Percentiles rank a stretch among this genome's conserved stretches.
These are phyloP conservation scores for Prosopocoilus inquinatus DNA, from an alignment of 2,888 invertebrate species.

Conservation along the genomic window DNA sequence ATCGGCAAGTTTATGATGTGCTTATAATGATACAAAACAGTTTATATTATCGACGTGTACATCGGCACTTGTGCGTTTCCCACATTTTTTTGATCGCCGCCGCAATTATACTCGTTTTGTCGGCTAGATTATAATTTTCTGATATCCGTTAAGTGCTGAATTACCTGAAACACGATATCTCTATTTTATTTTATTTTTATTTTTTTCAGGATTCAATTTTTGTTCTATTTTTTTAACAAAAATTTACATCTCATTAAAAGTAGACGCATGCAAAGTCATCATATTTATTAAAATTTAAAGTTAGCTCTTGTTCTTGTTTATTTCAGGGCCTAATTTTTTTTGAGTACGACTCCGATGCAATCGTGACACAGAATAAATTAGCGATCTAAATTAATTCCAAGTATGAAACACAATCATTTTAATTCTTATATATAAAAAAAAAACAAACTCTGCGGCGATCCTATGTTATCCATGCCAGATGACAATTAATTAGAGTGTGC, in stretches of 20 bases:
- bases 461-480: too few species aligned
- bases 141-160: constrained; percentile 6
- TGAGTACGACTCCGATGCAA: neutral
- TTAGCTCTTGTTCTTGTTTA: too few species aligned
- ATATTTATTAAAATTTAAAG: too few species aligned
- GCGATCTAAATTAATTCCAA: neutral
- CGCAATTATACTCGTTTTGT: constrained; percentile 10
- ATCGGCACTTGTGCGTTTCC: constrained; percentile 34
- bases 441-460: too few species aligned
- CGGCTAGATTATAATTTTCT: constrained; percentile 21
- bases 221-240: too few species aligned
- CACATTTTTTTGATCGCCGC: constrained; percentile 17
- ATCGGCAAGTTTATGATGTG: constrained; percentile 42
- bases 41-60: constrained; percentile 27
- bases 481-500: too few species aligned
- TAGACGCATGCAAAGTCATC: too few species aligned
- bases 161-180: too few species aligned
- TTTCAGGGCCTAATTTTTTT: neutral
- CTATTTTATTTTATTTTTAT: too few species aligned
- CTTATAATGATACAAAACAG: constrained; percentile 38
- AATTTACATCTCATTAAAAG: too few species aligned
- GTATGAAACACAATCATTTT: neutral
- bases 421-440: too few species aligned
- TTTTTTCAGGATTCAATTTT: too few species aligned
- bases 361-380: constrained; percentile 1